phyloP scores from a whole-genome alignment of 2,888 invertebrate genomes.

The Epinotia brunnichana region DNA sequence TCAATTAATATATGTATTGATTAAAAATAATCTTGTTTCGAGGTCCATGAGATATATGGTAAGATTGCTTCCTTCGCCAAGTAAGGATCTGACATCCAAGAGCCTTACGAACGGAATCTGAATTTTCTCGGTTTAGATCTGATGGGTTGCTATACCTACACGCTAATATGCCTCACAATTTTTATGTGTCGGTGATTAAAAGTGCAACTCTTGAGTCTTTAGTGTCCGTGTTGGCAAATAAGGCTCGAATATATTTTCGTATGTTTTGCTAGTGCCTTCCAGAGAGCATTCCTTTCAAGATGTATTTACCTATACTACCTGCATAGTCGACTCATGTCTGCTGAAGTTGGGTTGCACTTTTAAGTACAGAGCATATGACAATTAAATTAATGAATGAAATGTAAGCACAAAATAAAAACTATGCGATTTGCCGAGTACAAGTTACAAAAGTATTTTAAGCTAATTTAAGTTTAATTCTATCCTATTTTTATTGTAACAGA shows the following conservation, averaged over 20 bases:
- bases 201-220: not conserved
- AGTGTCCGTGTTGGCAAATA: not conserved
- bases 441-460: slow-evolving; percentile 23
- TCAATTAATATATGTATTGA: not conserved
- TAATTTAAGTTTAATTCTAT: slow-evolving; percentile 25
- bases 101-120: not conserved
- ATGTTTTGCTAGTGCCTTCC: too few species aligned
- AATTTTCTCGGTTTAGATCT: not conserved
- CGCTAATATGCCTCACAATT: not conserved
- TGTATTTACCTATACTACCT: too few species aligned
- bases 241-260: not conserved
- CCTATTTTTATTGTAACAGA: slow-evolving; percentile 23
- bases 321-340: not conserved
- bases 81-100: not conserved
- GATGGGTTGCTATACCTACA: not conserved
- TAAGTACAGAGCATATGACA: not conserved
- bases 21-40: not conserved
- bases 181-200: not conserved
- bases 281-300: too few species aligned
- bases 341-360: not conserved
- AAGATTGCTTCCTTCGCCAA: not conserved
- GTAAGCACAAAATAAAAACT: slow-evolving; percentile 21
- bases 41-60: not conserved
- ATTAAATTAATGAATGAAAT: not conserved
- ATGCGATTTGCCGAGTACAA: slow-evolving; percentile 26